Conservation (phyloP, 2,888 invertebrate genomes). For the Phalera bucephala region DNA sequence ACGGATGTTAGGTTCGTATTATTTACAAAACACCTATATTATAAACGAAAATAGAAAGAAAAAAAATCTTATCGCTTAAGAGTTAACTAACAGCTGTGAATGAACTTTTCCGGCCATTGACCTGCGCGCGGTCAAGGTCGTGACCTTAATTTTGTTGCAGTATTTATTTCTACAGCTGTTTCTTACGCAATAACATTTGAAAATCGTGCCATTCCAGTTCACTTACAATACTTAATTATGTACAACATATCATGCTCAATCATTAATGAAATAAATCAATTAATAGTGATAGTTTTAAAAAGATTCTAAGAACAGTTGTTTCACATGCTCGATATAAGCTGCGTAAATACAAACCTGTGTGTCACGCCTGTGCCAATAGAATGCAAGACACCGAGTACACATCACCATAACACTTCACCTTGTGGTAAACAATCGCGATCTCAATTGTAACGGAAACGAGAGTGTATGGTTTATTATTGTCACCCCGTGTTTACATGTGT, state of each 20-base stretch:
- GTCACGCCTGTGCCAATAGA: slow-evolving; percentile 25
- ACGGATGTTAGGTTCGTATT: no score
- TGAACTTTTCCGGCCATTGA: slow-evolving; percentile 30
- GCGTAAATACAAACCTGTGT: slow-evolving; percentile 41
- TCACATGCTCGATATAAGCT: slow-evolving; percentile 1
- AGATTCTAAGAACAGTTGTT: slow-evolving; percentile 2
- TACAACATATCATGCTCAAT: background rate
- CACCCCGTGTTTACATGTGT: slow-evolving; percentile 60
- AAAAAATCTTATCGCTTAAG: no score
- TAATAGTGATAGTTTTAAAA: slow-evolving; percentile 3
- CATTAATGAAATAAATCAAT: slow-evolving; percentile 2
- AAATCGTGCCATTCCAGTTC: slow-evolving; percentile 3
- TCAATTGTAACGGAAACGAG: slow-evolving; percentile 47
- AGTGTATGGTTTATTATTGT: slow-evolving; percentile 45
- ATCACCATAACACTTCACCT: slow-evolving; percentile 52
- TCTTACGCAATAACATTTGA: slow-evolving; percentile 2
- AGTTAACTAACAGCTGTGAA: no score
- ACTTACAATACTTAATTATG: background rate
- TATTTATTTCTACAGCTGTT: background rate
- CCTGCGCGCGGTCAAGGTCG: slow-evolving; percentile 43
- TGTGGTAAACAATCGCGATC: slow-evolving; percentile 25
- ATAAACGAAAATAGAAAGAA: no score
- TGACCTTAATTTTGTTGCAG: background rate
- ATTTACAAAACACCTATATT: no score
- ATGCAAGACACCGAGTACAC: slow-evolving; percentile 31